phyloP scores from a whole-genome alignment of 2,888 invertebrate species.

The Zonitis immaculata region DNA sequence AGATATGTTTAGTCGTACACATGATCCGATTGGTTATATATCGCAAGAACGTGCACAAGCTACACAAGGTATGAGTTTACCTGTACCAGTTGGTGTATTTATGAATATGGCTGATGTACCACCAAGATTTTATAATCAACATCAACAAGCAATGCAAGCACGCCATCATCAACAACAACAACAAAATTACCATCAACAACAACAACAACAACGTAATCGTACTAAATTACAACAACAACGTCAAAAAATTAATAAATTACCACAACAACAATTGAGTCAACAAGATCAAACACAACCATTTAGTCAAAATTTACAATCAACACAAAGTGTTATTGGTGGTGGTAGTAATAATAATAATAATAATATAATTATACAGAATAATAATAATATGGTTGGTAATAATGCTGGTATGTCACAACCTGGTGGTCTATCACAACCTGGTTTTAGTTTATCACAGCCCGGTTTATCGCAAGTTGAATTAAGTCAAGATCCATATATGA shows the following conservation, averaged over 20 bases:
- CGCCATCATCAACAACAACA: slow-evolving; percentile 48
- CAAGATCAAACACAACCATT: slow-evolving; percentile 50
- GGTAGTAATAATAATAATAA: background rate
- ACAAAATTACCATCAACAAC: slow-evolving; percentile 27
- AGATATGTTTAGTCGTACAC: slow-evolving; percentile 64
- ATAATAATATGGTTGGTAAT: background rate
- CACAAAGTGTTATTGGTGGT: slow-evolving; percentile 54
- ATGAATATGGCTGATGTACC: slow-evolving; percentile 83
- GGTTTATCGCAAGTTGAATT: slow-evolving; percentile 69
- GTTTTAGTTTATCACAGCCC: slow-evolving; percentile 63
- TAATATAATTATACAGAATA: background rate
- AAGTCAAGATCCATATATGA: slow-evolving; percentile 77
- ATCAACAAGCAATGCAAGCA: slow-evolving; percentile 62
- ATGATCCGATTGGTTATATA: slow-evolving; percentile 92
- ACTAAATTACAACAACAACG: slow-evolving; percentile 19
- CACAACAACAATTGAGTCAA: slow-evolving; percentile 34
- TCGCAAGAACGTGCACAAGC: slow-evolving; percentile 77
- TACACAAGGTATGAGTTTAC: slow-evolving; percentile 67
- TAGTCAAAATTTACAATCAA: slow-evolving; percentile 65
- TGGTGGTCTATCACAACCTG: slow-evolving; percentile 61
- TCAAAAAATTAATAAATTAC: slow-evolving; percentile 22
- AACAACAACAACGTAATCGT: slow-evolving; percentile 38
- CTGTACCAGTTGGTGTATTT: slow-evolving; percentile 92
- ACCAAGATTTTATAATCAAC: slow-evolving; percentile 71
- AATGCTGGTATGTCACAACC: slow-evolving; percentile 61